Base-by-base conservation (phyloP, 2,888 invertebrate species). In the Ashinkailepas kermadecensis region DNA sequence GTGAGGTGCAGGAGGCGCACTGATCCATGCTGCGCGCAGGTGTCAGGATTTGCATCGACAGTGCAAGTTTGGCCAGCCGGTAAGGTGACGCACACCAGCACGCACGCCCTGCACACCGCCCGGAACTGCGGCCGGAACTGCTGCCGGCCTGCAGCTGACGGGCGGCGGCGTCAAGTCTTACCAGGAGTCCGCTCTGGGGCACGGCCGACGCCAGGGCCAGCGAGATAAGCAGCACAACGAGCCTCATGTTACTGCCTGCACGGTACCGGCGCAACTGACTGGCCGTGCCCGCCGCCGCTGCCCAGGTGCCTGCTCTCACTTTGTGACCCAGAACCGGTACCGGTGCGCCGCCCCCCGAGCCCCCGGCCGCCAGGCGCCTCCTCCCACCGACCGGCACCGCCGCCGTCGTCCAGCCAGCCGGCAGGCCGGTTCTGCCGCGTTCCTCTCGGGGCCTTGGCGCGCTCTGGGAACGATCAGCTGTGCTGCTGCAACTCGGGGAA, bases 111-210 rank as follows among this genome's bases (percentile, higher is more conserved):
- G 39, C 18, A 8, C 56, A 25, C 13, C 67, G 65, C 15, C 39
- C 39, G 15, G 70, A 10, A 39, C 39, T 39, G 0, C 15, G 39
- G 15, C 15, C 39, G 15, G 70, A 10, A 39, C 39, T 39, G 0
- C 15, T 15, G 15, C 15, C 15, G 25, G 70, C 13, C 12, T 13
- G 39, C 15, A 39, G 70, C 70, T 13, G 39, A 10, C 23, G 70
- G 15, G 70, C 0, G 21, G 74, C 56, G 21, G 56, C 56, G 21
- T 54, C 54, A 6, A 39, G 39, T 13, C 74, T 74, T 74, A 74
- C 74, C 74, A 74, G 74, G 74, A 74, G 13, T 54, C 74, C 74
- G 21, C 56, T 54, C 74, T 74, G 74, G 39, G 74, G 74, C 15
- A 2, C 6, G 54, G 74, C 74, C 54, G 74, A 9, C 21, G 74